phyloP scores from a whole-genome alignment of 2,797 vertebrate species.

The Eidolon dupreanum region DNA sequence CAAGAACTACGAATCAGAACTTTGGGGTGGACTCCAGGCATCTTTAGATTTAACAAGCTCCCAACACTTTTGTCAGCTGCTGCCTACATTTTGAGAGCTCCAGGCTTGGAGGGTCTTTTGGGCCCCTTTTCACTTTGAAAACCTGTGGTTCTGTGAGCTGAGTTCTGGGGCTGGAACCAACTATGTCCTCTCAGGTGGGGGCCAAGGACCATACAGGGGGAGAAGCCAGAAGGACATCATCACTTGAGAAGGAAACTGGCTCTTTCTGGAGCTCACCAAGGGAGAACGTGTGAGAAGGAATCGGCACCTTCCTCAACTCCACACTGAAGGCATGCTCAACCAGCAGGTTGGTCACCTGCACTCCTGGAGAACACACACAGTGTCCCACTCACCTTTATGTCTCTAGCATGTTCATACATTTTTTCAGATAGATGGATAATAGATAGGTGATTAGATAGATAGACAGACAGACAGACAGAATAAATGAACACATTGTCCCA shows the following conservation, averaged over 20 bases:
- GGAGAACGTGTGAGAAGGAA: neutral
- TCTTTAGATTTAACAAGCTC: neutral
- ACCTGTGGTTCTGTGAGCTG: neutral
- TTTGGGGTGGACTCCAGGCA: neutral
- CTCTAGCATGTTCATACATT: neutral
- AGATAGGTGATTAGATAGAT: no score
- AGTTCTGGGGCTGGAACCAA: neutral
- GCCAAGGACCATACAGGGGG: neutral
- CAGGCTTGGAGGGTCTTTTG: neutral
- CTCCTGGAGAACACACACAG: neutral
- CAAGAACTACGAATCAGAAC: neutral
- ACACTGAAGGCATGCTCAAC: neutral
- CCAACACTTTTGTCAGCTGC: neutral
- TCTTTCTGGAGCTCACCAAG: neutral
- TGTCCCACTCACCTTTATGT: neutral
- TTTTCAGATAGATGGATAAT: neutral
- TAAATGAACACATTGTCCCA: neutral
- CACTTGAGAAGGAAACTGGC: neutral
- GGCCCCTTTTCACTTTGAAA: neutral
- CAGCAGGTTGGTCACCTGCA: neutral
- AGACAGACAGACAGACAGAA: neutral
- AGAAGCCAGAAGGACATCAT: neutral
- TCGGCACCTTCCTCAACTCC: neutral
- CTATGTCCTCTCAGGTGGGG: neutral
- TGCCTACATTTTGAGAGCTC: neutral